phyloP scores from a whole-genome alignment of 2,888 invertebrate species.

The Ceraclea dissimilis region DNA sequence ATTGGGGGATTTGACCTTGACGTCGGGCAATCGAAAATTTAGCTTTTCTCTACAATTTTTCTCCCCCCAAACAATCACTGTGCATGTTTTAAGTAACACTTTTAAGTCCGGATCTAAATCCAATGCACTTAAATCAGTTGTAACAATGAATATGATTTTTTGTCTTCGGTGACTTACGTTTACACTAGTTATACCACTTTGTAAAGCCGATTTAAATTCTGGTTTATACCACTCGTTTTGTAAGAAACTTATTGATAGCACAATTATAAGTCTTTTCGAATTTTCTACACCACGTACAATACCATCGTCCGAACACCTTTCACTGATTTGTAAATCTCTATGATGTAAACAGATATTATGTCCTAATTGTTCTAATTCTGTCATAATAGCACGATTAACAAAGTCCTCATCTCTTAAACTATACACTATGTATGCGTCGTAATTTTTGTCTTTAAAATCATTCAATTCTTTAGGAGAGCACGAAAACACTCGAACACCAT shows the following conservation, averaged over 20 bases:
- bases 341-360: slow-evolving; percentile 60
- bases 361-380: slow-evolving; percentile 62
- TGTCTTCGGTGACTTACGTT: slow-evolving; percentile 56
- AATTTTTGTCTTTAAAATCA: slow-evolving; percentile 60
- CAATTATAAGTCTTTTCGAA: slow-evolving; percentile 66
- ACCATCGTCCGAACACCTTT: slow-evolving; percentile 49
- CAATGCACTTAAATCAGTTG: slow-evolving; percentile 52
- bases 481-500: slow-evolving; percentile 67
- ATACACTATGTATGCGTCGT: slow-evolving; percentile 85
- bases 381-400: slow-evolving; percentile 60
- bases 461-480: slow-evolving; percentile 49
- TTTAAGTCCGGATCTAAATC: slow-evolving; percentile 68
- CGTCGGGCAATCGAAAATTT: slow-evolving; percentile 75
- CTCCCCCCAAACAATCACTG: slow-evolving; percentile 72
- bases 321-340: slow-evolving; percentile 53
- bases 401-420: slow-evolving; percentile 71
- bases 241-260: slow-evolving; percentile 73
- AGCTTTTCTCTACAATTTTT: slow-evolving; percentile 85
- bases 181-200: slow-evolving; percentile 60
- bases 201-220: slow-evolving; percentile 74
- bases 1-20: slow-evolving; percentile 52
- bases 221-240: slow-evolving; percentile 77
- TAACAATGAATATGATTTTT: slow-evolving; percentile 51
- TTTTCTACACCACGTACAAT: slow-evolving; percentile 51
- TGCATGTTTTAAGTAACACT: slow-evolving; percentile 63